Evolutionary conservation across 2,888 invertebrate genomes (phyloP), one percentile per base, ranked within the genome.

Genomic region (Eupithecia subumbrata): DNA sequence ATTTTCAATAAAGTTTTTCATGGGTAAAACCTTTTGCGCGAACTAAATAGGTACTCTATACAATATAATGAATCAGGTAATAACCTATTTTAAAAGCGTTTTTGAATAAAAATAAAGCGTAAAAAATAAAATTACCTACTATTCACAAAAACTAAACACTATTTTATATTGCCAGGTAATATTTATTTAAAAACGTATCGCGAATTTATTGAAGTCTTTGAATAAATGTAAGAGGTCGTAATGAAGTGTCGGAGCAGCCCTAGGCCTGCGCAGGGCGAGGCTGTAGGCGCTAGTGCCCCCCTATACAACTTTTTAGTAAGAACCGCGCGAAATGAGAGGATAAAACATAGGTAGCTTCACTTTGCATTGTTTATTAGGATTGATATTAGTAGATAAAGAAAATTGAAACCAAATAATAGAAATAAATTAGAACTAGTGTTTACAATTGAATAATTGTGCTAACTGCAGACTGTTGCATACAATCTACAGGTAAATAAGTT

Each of bases 281-380:
- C 85, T 86, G 89, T 89, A 89, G 88, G 89, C 87, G 90, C 87
- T 87, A 86, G 87, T 87, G 87, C 83, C 85, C 88, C 89, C 88
- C 90, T 86, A 85, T 88, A 91, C 91, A 94, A 95, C 94, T 94
- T 94, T 94, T 94, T 94, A 93, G 92, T 93, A 93, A 93, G 93
- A 93, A 92, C 92, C 93, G 88, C 91, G 93, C 91, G 92, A 93
- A 95, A 94, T 94, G 94, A 94, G 93, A 90, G 93, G 93, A 92
- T 93, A 90, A 93, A 94, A 93, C 92, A 92, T 91, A 90, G 86
- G 93, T 93, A 94, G 93, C 93, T 95, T 93, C 91, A 93, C 92
- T 90, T 84, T 22, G n/a, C 66, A 72, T 12, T 73, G 66, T n/a
- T 8, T n/a, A n/a, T n/a, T n/a, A n/a, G n/a, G 75, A 78, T 71